Conservation (phyloP, 2,113 vertebrate species). For the Oreamnos americanus region DNA sequence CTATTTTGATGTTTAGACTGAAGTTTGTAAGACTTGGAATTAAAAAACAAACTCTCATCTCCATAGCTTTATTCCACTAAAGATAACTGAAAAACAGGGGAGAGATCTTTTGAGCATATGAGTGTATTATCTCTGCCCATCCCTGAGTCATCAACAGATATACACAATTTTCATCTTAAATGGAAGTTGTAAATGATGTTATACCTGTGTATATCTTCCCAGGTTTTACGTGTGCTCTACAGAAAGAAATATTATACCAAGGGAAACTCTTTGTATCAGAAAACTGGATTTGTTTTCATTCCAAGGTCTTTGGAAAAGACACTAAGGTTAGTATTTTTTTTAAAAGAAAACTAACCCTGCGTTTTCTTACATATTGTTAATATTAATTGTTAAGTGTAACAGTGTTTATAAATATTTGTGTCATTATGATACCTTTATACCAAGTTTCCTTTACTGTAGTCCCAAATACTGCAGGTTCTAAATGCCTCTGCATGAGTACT, state of each 20-base stretch:
- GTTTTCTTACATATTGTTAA: neutral
- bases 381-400: neutral
- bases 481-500: neutral
- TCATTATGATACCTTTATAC: neutral
- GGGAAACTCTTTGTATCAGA: slow-evolving; percentile 95
- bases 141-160: neutral
- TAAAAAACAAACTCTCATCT: neutral
- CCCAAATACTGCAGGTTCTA: neutral
- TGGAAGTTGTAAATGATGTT: neutral
- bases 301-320: slow-evolving; percentile 97
- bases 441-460: neutral
- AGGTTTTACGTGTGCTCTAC: slow-evolving; percentile 97
- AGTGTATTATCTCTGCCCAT: neutral
- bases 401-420: neutral
- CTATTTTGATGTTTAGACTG: neutral
- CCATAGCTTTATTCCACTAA: neutral
- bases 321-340: slow-evolving; percentile 88
- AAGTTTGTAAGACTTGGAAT: neutral
- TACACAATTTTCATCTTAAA: neutral
- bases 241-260: slow-evolving; percentile 97
- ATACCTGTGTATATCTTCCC: neutral
- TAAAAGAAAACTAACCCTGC: neutral
- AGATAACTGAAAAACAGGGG: neutral
- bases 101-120: neutral
- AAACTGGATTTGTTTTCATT: slow-evolving; percentile 98